Evolutionary conservation across 2,113 vertebrate species (phyloP), one percentile per base, ranked within the genome.

Genomic region (Thoracochromis brauschi): DNA sequence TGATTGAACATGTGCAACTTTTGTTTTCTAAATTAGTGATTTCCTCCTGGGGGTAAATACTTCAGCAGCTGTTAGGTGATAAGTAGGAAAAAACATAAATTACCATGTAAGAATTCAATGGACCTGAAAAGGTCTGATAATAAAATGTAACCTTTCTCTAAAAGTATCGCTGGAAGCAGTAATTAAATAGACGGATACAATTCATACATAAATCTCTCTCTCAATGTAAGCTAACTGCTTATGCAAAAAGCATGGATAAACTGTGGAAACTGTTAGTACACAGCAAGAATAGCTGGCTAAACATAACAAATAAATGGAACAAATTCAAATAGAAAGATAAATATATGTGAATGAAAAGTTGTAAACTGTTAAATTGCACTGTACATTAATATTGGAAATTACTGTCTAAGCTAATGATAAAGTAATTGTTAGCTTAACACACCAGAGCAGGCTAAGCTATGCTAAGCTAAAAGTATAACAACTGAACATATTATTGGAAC

Each of bases 1-100:
- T 78, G 26, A 78, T 49, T 78, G 45, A 51, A 78, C 73, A 78
- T 51, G 29, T 78, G 45, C 45, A 78, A n/a, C 17, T 78, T 78
- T 78, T 78, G 45, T 51, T 78, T 51, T 78, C 73, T 51, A 51
- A 51, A 33, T 78, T 49, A 78, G 16, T 13, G 26, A 78, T 31
- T 78, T 19, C 10, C 10, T 31, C 7, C 71, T n/a, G 9, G 26
- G 42, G 40, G 9, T 78, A 78, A 78, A 78, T 49, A 49, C 68
- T 73, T 45, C 8, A 7, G 68, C 68, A 47, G 14, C 24, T 17
- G 68, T 47, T 47, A 2, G 40, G 24, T 5, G 40, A 73, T 47
- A 45, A 17, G 40, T 47, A 2, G 42, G 26, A 71, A 73, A 73
- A 45, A 24, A 68, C 63, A 68, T 26, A 42, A 73, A 73, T 73